These are phyloP conservation scores for Tenualosa thibaudeaui DNA, from an alignment of 2,797 vertebrate species.

Conservation along the genomic window DNA sequence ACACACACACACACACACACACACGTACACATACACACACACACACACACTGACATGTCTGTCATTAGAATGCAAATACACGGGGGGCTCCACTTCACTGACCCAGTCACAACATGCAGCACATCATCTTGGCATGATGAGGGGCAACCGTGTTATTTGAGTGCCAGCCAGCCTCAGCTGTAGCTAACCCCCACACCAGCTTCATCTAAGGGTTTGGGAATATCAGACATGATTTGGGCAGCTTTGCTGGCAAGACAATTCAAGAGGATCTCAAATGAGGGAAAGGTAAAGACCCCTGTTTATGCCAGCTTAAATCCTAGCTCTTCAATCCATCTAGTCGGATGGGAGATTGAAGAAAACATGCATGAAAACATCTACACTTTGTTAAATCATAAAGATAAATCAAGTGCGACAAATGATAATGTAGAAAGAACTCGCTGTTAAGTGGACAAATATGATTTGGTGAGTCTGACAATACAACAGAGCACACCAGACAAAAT, in stretches of 20 bases:
- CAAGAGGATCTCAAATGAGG: background rate
- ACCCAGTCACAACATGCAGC: background rate
- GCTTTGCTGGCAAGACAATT: background rate
- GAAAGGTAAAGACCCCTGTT: too few relatives aligned
- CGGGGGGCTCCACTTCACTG: background rate
- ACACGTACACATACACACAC: background rate
- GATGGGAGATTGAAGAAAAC: background rate
- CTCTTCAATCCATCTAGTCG: background rate
- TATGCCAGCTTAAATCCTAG: background rate
- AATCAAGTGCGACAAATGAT: background rate
- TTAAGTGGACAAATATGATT: background rate
- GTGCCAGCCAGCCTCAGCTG: background rate
- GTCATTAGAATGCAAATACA: background rate
- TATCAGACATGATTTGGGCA: background rate
- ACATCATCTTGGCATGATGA: background rate
- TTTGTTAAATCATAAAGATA: background rate
- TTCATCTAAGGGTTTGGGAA: background rate
- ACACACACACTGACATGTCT: background rate
- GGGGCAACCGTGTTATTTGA: background rate
- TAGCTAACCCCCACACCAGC: background rate
- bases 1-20: background rate
- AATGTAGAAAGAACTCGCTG: background rate
- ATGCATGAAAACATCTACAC: background rate
- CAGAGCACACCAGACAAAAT: background rate
- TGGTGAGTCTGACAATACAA: background rate